Conservation (phyloP, 2,113 vertebrate genomes). For the Columba livia region DNA sequence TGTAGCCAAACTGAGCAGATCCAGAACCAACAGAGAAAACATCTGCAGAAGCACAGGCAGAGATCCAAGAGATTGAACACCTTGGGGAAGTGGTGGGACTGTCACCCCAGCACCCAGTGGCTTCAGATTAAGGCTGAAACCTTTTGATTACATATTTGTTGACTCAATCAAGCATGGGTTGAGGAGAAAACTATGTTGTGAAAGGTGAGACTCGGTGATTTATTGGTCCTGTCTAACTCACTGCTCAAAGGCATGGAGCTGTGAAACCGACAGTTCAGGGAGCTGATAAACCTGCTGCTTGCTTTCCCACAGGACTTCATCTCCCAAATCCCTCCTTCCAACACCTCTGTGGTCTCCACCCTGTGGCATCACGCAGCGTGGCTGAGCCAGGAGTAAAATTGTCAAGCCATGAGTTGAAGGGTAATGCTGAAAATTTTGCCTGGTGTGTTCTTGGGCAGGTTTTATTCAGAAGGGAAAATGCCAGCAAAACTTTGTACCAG, state of each 20-base stretch:
- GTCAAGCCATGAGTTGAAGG: accelerated
- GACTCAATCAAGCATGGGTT: background rate
- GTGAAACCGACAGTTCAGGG: background rate
- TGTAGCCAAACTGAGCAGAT: background rate
- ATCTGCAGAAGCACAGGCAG: background rate
- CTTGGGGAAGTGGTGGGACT: background rate
- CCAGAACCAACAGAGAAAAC: background rate
- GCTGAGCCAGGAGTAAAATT: background rate
- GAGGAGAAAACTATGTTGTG: background rate
- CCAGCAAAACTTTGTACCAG: background rate
- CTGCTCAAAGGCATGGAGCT: background rate
- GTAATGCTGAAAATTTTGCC: background rate
- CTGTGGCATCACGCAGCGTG: accelerated
- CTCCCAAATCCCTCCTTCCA: background rate
- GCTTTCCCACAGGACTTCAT: background rate
- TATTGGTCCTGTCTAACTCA: background rate
- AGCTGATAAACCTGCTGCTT: background rate
- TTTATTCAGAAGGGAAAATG: background rate
- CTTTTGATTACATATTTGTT: background rate
- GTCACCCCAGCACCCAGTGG: background rate
- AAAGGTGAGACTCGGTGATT: background rate
- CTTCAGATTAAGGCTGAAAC: background rate
- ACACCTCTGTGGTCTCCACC: no score
- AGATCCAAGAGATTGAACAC: accelerated
- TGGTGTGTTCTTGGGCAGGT: background rate